Evolutionary conservation across 2,888 invertebrate species (phyloP), one percentile per base, ranked within the genome.

Genomic region (Eupithecia pulchellata): DNA sequence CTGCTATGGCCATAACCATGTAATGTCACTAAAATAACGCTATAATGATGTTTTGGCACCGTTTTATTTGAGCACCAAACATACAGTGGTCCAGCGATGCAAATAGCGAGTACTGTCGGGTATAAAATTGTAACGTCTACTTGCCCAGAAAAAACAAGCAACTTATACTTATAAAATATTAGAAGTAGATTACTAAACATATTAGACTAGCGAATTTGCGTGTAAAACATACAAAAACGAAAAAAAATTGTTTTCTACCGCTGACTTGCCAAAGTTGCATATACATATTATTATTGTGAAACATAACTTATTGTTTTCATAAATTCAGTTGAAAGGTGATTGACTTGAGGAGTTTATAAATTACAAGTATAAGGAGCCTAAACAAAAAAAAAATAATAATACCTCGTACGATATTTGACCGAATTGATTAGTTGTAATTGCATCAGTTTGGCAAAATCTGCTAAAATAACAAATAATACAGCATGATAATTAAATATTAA

Each of bases 31-130:
- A 25, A 61, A 32, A 34, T 60, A 32, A 57, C 57, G 78, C 74
- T 79, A 79, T 83, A 84, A 84, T 81, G 77, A 85, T 85, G 84
- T 87, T 89, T 89, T 89, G 86, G 88, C 88, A 87, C 85, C 82
- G 77, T 74, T 76, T 76, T 81, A 72, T 79, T 82, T 84, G 80
- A 78, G 82, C 84, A 80, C 79, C 68, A 30, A 65, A 78, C 79
- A 81, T 80, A 84, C 82, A 80, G 66, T 70, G 68, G 66, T 67
- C 67, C 60, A 57, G 39, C 39, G 11, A 32, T 62, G 72, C 68
- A 72, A 72, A 74, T 69, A 58, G 27, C 77, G 75, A 75, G 76
- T 77, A 77, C 72, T 69, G 61, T 55, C 39, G 58, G 36, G 42
- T 6, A 42, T 2, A 67, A 55, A 75, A 52, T 9, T 60, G 57